Percentiles rank a stretch among this genome's conserved stretches.
These are phyloP conservation scores for Rattus norvegicus DNA, from an alignment of 2,113 vertebrate species.

Conservation along the genomic window GRCr8 NC_086032.1:79908501-79909000, in stretches of 20 bases:
- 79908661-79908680: background rate
- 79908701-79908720: background rate
- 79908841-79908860: background rate
- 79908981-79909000: background rate
- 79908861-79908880: background rate
- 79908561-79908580: background rate
- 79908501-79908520: background rate
- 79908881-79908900: background rate
- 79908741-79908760: background rate
- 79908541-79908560: background rate
- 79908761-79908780: accelerated
- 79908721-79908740: background rate
- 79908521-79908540: background rate
- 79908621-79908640: background rate
- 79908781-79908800: background rate
- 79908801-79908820: background rate
- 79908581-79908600: background rate
- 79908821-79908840: background rate
- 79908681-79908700: too few relatives aligned
- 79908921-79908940: background rate
- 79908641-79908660: background rate
- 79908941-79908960: background rate
- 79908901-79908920: background rate
- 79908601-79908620: background rate
- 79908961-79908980: background rate